Percentiles rank a stretch among this genome's conserved stretches.
Evolutionary conservation across 2,888 invertebrate genomes (phyloP).

Genomic region (Eristalis pertinax): DNA sequence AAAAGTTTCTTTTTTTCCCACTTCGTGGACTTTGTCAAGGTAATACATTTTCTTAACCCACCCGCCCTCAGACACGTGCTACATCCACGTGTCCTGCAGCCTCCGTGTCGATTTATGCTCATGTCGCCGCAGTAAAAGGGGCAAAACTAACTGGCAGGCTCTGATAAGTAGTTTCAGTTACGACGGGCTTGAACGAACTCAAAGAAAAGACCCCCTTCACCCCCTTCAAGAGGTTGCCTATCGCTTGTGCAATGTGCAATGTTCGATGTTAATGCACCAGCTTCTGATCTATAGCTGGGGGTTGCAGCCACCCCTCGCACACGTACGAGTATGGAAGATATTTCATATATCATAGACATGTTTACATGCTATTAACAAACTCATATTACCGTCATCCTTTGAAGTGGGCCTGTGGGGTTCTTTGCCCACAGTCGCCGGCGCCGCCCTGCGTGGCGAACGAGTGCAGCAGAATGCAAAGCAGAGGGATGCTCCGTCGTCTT

Average conservation of each 20-base stretch:
- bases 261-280: constrained; percentile 21
- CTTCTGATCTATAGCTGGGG: constrained; percentile 29
- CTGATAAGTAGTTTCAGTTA: not conserved
- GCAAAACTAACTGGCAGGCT: not conserved
- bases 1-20: constrained; percentile 37
- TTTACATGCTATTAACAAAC: constrained; percentile 66
- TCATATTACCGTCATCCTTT: constrained; percentile 24
- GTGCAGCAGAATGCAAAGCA: constrained; percentile 29
- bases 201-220: not conserved
- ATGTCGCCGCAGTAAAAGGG: not conserved
- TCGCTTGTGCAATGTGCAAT: not conserved
- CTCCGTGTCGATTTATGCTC: constrained; percentile 24
- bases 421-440: not conserved
- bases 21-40: constrained; percentile 36
- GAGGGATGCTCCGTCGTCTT: constrained; percentile 6
- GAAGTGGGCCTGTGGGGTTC: not conserved
- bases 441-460: not conserved
- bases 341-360: constrained; percentile 41
- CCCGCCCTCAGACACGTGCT: not conserved
- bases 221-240: not conserved
- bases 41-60: constrained; percentile 30
- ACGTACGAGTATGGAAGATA: constrained; percentile 7
- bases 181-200: not conserved
- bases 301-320: not conserved
- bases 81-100: not conserved